Base-by-base conservation (phyloP, 64 coral and sea anemone genomes). In the Actinia tenebrosa region DNA sequence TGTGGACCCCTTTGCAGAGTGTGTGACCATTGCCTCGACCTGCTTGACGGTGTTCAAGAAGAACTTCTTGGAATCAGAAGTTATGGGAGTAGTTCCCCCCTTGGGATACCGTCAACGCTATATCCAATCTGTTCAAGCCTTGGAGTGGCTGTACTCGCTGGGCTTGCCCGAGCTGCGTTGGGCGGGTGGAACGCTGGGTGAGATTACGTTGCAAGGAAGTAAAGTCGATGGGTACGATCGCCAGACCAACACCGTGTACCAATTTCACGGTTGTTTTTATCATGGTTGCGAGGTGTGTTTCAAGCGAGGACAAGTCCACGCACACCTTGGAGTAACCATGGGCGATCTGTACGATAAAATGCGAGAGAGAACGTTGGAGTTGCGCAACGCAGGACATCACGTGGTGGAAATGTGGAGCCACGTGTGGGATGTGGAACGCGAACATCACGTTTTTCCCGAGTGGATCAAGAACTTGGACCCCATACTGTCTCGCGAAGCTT, bases 141-240 rank as follows among this genome's bases (percentile, higher is more conserved):
- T 80, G 78, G 44, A 80, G 20, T 80, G 78, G 78, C 52, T 80
- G 13, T 52, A 80, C 7, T 50, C 45, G 44, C 13, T 80, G 1
- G 4, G 30, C 1, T 6, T 80, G 5, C 44, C 44, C 20, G 10
- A 45, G 3, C 19, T 80, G 8, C 78, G 14, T 0, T 46, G 4
- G 45, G 10, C 43, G 6, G 16, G 4, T 1, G 1, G 2, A 5
- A 0, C 44, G 16, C 5, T 15, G 3, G 77, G 77, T 0, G 78
- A 80, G 18, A 14, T 7, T 1, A 9, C 20, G 9, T 16, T 80
- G 18, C 1, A 19, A 2, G 44, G 78, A 17, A 15, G 1, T 4
- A 80, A 80, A 14, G 78, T 80, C 5, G 78, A 47, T 80, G 78
- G 78, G 26, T 80, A 80, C 78, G 19, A 80, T 80, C 0, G 45